A percentile compares a stretch with the other conserved stretches of the same genome.
phyloP scores from a whole-genome alignment of 2,888 invertebrate species.

The Heliconius sara region DNA sequence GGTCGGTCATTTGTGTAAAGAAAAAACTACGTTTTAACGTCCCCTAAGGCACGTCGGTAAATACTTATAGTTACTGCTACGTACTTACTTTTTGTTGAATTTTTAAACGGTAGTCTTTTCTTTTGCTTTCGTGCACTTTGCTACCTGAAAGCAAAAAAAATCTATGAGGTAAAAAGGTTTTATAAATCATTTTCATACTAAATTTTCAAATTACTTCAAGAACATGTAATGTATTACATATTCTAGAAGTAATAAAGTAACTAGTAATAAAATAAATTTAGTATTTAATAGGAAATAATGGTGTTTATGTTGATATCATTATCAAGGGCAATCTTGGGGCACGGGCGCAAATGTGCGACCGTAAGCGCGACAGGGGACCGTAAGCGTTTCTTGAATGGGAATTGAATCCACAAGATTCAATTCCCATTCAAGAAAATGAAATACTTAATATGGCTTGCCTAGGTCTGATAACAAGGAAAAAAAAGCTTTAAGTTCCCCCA shows the following conservation, averaged over 20 bases:
- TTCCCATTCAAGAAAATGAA: too few relatives aligned
- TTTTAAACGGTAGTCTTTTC: slow-evolving; percentile 2
- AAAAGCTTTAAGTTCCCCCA: too few relatives aligned
- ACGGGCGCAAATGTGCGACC: too few relatives aligned
- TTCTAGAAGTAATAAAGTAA: background rate
- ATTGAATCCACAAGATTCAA: too few relatives aligned
- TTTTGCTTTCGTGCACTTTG: slow-evolving; percentile 8
- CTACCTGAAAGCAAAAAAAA: slow-evolving; percentile 19
- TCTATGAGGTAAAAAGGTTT: background rate
- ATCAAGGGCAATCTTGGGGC: too few relatives aligned
- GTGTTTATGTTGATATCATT: too few relatives aligned
- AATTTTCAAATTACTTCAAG: background rate
- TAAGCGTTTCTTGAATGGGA: too few relatives aligned
- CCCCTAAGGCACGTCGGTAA: slow-evolving; percentile 3
- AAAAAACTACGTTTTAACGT: background rate
- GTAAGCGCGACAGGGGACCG: too few relatives aligned
- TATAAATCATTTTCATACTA: background rate
- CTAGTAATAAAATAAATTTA: too few relatives aligned
- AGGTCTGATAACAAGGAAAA: too few relatives aligned
- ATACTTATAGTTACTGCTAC: background rate
- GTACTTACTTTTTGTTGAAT: slow-evolving; percentile 26
- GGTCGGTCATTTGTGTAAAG: slow-evolving; percentile 4
- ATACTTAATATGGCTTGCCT: too few relatives aligned
- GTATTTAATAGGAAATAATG: too few relatives aligned
- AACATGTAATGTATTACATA: background rate